Conservation (phyloP, 2,113 vertebrate genomes). For the Arenaria interpres region DNA sequence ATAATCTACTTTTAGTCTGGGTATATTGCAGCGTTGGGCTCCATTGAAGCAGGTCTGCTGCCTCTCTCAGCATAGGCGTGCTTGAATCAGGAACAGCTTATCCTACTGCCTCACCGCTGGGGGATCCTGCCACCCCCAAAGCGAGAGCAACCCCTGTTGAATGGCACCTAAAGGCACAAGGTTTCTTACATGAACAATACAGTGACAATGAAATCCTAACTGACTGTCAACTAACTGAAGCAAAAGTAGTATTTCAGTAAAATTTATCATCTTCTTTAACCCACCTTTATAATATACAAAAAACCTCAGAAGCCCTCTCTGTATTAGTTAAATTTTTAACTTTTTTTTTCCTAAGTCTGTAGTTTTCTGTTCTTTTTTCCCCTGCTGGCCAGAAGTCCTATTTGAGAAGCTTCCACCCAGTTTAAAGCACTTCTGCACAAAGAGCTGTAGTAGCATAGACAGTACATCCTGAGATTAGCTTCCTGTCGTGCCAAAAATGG, state of each 20-base stretch:
- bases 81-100: not conserved
- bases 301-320: not conserved
- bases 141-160: not conserved
- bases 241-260: not conserved
- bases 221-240: accelerated
- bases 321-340: too few species aligned
- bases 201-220: not conserved
- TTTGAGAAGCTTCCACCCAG: not conserved
- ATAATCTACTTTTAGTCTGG: not conserved
- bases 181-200: not conserved
- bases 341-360: too few species aligned
- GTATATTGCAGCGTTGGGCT: not conserved
- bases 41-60: not conserved
- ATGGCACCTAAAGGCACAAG: not conserved
- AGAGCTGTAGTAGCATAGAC: not conserved
- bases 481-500: not conserved
- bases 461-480: not conserved
- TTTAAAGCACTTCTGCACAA: not conserved
- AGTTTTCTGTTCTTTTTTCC: not conserved
- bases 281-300: not conserved
- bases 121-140: not conserved
- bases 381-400: not conserved
- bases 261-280: not conserved
- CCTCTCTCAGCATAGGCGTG: accelerated
- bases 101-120: not conserved